A percentile compares a stretch with the other conserved stretches of the same genome.
These are phyloP conservation scores for Urocynchramus pylzowi DNA, from an alignment of 2,113 vertebrate species.

Conservation along the genomic window DNA sequence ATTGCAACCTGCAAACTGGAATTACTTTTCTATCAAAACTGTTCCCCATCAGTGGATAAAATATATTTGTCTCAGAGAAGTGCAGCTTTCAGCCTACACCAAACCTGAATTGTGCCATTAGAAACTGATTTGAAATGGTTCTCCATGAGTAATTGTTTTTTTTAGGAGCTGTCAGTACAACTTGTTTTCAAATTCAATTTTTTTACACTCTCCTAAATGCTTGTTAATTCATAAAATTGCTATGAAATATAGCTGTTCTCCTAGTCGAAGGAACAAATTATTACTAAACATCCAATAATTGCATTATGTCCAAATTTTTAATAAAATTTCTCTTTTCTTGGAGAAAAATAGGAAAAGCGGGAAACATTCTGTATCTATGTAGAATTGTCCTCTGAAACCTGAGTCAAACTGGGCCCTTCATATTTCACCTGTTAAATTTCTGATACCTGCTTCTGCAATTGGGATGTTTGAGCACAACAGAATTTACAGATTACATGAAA, in stretches of 20 bases:
- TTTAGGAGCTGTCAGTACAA: background rate
- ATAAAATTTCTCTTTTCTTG: background rate
- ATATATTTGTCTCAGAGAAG: background rate
- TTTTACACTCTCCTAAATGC: background rate
- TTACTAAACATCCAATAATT: background rate
- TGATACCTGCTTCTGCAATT: background rate
- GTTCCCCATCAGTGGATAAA: background rate
- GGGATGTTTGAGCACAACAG: background rate
- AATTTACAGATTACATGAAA: background rate
- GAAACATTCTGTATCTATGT: background rate
- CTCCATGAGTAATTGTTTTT: background rate
- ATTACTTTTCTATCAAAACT: conserved; percentile 5
- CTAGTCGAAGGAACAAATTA: background rate
- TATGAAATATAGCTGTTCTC: background rate
- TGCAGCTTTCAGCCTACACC: background rate
- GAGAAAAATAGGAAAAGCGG: background rate
- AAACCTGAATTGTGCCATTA: background rate
- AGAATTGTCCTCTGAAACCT: background rate
- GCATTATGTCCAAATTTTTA: background rate
- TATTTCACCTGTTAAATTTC: background rate
- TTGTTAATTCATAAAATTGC: background rate
- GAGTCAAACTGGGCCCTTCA: background rate
- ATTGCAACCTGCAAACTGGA: background rate
- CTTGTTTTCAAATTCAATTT: background rate
- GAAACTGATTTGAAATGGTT: background rate